Percentiles rank a stretch among this genome's conserved stretches.
Evolutionary conservation across 2,888 invertebrate species (phyloP).

Genomic region (Ennomos erosarius): DNA sequence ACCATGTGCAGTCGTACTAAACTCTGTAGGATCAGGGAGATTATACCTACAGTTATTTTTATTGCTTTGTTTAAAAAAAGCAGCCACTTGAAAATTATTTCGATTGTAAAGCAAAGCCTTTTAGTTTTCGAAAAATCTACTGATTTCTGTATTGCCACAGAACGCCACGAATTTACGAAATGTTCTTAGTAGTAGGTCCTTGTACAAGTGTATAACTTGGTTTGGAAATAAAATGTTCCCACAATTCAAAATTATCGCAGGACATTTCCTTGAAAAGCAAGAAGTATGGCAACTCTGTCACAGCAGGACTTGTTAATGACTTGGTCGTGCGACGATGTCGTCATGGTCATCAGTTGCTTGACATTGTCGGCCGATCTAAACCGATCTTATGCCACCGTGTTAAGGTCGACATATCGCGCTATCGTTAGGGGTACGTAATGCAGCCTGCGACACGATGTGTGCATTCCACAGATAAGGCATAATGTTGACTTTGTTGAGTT

Average conservation of each 20-base stretch:
- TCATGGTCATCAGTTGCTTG: slow-evolving; percentile 47
- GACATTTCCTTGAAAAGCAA: slow-evolving; percentile 26
- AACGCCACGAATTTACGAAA: no score
- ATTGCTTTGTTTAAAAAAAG: no score
- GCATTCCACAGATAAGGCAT: slow-evolving; percentile 72
- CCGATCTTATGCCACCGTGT: slow-evolving; percentile 16
- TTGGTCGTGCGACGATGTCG: slow-evolving; percentile 56
- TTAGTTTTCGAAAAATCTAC: no score
- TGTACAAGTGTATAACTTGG: no score
- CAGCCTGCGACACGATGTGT: slow-evolving; percentile 27
- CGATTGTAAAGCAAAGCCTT: no score
- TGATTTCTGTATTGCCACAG: no score
- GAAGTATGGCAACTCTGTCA: slow-evolving; percentile 25
- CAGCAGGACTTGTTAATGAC: slow-evolving; percentile 63
- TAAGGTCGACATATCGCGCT: slow-evolving; percentile 9
- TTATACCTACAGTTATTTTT: no score
- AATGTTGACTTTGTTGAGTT: slow-evolving; percentile 48
- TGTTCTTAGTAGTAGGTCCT: no score
- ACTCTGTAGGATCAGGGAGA: slow-evolving; percentile 11
- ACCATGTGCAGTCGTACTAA: slow-evolving; percentile 11
- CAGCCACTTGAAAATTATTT: no score
- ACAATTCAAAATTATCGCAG: not conserved
- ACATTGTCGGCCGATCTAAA: slow-evolving; percentile 35
- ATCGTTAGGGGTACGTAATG: slow-evolving; percentile 12
- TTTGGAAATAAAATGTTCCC: not conserved